phyloP scores from a whole-genome alignment of 2,113 vertebrate species.

The Rhombomys opimus region DNA sequence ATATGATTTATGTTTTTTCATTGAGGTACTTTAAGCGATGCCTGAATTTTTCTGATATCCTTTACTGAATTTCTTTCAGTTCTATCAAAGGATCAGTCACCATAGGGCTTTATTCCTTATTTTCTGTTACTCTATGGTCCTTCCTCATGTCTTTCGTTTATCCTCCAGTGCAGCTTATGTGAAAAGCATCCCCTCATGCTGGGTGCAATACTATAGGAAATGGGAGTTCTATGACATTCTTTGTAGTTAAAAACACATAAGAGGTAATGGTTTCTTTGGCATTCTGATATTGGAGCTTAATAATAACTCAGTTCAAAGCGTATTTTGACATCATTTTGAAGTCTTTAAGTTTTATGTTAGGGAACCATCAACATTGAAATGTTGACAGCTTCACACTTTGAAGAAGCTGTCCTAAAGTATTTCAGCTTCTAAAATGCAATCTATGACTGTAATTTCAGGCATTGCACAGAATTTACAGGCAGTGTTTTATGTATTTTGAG shows the following conservation, averaged over 20 bases:
- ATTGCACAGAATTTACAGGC: background rate
- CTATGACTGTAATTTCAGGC: constrained; percentile 31
- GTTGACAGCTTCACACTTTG: constrained; percentile 59
- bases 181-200: background rate
- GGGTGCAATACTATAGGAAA: background rate
- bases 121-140: background rate
- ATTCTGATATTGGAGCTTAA: background rate
- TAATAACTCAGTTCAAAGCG: constrained; percentile 25
- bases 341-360: constrained; percentile 45
- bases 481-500: constrained; percentile 30
- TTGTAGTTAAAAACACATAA: background rate
- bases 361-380: constrained; percentile 39
- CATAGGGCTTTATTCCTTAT: constrained; percentile 1
- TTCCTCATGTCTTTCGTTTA: background rate
- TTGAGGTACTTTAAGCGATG: background rate
- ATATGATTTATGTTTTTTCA: background rate
- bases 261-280: background rate
- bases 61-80: background rate
- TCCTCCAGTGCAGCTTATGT: background rate
- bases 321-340: constrained; percentile 48
- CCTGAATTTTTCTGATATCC: background rate
- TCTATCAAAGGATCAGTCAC: background rate
- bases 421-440: constrained; percentile 54
- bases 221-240: background rate
- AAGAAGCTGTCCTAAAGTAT: constrained; percentile 52